Percentiles rank a stretch among this genome's conserved stretches.
Evolutionary conservation across 2,888 invertebrate species (phyloP).

Genomic region (Coremacera marginata): DNA sequence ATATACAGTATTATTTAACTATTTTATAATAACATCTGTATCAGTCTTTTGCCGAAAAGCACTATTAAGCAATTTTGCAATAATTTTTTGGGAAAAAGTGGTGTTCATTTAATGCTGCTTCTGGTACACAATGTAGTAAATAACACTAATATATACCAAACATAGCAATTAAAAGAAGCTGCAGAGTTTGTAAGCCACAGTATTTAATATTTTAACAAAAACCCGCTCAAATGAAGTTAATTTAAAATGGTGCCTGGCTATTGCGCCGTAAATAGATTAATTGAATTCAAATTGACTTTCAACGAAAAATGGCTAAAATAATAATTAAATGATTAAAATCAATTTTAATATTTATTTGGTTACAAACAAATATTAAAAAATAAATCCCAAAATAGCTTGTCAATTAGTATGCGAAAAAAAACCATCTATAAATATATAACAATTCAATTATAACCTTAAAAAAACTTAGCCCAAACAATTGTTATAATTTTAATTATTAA

Average conservation of each 20-base stretch:
- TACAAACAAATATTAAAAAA: background rate
- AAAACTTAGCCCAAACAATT: background rate
- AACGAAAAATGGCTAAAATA: background rate
- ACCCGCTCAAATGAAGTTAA: background rate
- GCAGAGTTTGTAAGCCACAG: too few relatives aligned
- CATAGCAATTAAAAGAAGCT: too few relatives aligned
- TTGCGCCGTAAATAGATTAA: background rate
- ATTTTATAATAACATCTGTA: too few relatives aligned
- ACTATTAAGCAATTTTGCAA: too few relatives aligned
- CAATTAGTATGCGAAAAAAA: background rate
- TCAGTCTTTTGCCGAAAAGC: too few relatives aligned
- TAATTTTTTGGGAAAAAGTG: too few relatives aligned
- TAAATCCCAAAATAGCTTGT: background rate
- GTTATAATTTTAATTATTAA: background rate
- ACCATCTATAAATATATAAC: background rate
- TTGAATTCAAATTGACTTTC: background rate
- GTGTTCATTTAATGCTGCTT: too few relatives aligned
- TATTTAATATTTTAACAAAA: background rate
- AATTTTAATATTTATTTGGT: background rate
- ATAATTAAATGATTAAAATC: constrained; percentile 22
- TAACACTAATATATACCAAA: too few relatives aligned
- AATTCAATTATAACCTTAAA: background rate
- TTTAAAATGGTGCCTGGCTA: too few relatives aligned
- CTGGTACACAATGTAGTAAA: too few relatives aligned
- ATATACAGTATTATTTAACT: too few relatives aligned